A percentile compares a stretch with the other conserved stretches of the same genome.
These are phyloP conservation scores for Colistium nudipinnis DNA, from an alignment of 2,113 vertebrate genomes.

Conservation along the genomic window DNA sequence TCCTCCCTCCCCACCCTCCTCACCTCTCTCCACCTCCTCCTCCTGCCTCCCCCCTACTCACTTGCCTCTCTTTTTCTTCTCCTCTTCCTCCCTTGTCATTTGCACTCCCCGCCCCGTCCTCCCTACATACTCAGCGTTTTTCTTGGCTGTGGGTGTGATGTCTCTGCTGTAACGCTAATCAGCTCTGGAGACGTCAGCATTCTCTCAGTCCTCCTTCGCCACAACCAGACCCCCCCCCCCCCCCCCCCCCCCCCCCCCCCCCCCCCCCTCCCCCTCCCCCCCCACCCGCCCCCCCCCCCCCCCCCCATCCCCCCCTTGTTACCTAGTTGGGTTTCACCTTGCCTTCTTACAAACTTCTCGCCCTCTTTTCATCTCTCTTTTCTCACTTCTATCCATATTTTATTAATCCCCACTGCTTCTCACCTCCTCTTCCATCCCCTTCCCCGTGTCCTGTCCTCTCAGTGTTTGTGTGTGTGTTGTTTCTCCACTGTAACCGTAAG, in stretches of 20 bases:
- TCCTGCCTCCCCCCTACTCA: conserved; percentile 31
- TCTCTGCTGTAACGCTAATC: conserved; percentile 79
- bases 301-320: conserved; percentile 7
- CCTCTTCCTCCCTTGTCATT: conserved; percentile 76
- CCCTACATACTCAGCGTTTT: conserved; percentile 78
- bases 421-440: conserved; percentile 32
- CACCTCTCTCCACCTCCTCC: conserved; percentile 26
- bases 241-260: conserved; percentile 1
- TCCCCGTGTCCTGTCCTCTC: conserved; percentile 35
- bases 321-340: conserved; percentile 44
- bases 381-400: conserved; percentile 29
- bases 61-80: conserved; percentile 68
- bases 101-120: conserved; percentile 54
- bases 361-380: conserved; percentile 14
- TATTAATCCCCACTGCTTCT: conserved; percentile 36
- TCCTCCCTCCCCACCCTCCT: conserved; percentile 28
- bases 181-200: conserved; percentile 80
- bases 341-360: conserved; percentile 27
- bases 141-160: conserved; percentile 80
- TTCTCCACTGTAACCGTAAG: conserved; percentile 70
- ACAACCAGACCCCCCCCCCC: not conserved
- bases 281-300: not conserved
- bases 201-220: conserved; percentile 62
- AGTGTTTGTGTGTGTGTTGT: conserved; percentile 57
- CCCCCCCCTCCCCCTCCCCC: not conserved